Conservation (phyloP, 2,888 invertebrate genomes). For the Spilarctia lutea region DNA sequence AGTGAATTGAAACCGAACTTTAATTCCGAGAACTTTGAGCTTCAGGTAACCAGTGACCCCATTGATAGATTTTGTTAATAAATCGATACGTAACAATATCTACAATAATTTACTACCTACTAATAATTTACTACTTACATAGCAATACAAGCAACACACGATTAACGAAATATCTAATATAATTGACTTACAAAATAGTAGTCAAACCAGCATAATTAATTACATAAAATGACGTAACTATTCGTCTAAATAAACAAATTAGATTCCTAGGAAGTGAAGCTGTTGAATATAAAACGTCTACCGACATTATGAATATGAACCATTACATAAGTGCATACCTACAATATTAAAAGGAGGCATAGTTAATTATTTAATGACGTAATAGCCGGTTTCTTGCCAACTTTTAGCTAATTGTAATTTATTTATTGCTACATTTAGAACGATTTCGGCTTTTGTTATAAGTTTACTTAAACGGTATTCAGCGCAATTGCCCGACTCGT, state of each 20-base stretch:
- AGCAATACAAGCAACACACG: not conserved
- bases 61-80: not conserved
- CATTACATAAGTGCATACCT: not conserved
- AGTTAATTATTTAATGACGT: not conserved
- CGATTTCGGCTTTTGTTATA: not conserved
- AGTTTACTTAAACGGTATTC: not conserved
- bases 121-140: not conserved
- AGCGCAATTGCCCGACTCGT: not conserved
- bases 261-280: constrained; percentile 8
- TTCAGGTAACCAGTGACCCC: not conserved
- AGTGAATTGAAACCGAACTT: too few relatives aligned
- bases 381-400: not conserved
- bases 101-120: not conserved
- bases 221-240: constrained; percentile 11
- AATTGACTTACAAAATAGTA: constrained; percentile 6
- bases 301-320: not conserved
- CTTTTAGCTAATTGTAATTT: not conserved
- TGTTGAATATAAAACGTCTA: not conserved
- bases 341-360: constrained; percentile 2
- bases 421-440: not conserved
- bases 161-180: not conserved
- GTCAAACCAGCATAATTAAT: not conserved
- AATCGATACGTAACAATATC: not conserved
- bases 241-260: constrained; percentile 11
- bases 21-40: too few relatives aligned